Percentiles rank a stretch among this genome's conserved stretches.
phyloP scores from a whole-genome alignment of 2,888 invertebrate species.

The Syrista parreyssii region DNA sequence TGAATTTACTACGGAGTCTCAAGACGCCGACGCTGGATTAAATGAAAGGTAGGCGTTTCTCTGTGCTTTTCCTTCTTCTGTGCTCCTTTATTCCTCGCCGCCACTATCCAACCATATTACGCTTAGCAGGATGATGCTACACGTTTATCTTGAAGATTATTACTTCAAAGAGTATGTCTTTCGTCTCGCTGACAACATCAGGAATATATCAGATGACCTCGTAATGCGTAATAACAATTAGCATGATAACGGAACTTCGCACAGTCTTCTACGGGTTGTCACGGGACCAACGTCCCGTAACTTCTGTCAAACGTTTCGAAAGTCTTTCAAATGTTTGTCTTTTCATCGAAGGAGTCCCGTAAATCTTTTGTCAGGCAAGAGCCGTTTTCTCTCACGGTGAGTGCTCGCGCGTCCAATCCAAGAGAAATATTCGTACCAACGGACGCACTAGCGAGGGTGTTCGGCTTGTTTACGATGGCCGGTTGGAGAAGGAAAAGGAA shows the following conservation, averaged over 20 bases:
- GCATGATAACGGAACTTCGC: conserved; percentile 36
- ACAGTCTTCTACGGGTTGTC: conserved; percentile 15
- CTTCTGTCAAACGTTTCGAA: conserved; percentile 1
- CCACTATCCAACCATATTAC: neutral
- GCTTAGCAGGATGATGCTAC: neutral
- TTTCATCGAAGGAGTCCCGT: neutral
- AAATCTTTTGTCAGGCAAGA: neutral
- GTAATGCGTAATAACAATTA: conserved; percentile 33
- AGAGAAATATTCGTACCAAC: neutral
- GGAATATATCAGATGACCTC: conserved; percentile 25
- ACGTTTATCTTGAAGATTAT: neutral
- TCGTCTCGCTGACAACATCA: neutral
- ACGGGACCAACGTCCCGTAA: conserved; percentile 21
- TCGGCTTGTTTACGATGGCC: neutral
- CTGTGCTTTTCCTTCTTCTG: neutral
- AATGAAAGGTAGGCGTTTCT: conserved; percentile 51
- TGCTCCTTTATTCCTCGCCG: neutral
- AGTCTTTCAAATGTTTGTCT: neutral
- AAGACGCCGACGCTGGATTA: conserved; percentile 34
- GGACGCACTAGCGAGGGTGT: neutral
- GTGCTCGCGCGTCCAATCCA: neutral
- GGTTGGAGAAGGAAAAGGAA: neutral
- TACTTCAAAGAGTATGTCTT: neutral
- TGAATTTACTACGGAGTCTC: conserved; percentile 14
- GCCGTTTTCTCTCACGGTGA: neutral